These are phyloP conservation scores for Malurus leucopterus DNA, from an alignment of 2,797 vertebrate genomes.

Conservation along the genomic window DNA sequence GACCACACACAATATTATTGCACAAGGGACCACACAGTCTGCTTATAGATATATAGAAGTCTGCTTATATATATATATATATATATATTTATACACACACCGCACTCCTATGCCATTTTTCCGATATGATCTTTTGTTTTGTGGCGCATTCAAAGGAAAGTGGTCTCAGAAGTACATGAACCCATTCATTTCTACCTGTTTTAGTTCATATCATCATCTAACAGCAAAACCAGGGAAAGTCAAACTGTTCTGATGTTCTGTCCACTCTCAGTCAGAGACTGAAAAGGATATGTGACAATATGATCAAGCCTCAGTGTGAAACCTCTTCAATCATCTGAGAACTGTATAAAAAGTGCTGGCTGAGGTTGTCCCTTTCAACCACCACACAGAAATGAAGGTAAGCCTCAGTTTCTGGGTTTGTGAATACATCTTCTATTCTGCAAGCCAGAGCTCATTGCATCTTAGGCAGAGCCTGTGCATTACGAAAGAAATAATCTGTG, in stretches of 20 bases:
- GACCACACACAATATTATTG: neutral
- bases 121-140: neutral
- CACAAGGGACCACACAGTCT: too few species aligned
- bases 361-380: neutral
- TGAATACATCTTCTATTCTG: neutral
- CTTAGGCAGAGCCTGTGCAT: neutral
- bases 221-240: neutral
- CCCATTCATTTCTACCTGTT: neutral
- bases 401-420: neutral
- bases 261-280: neutral
- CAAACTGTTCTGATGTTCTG: neutral
- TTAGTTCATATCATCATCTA: neutral
- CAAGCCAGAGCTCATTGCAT: neutral
- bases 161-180: neutral
- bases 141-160: neutral
- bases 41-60: too few species aligned
- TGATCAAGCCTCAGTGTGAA: neutral
- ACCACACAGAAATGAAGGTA: neutral
- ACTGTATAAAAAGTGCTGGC: neutral
- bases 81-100: rapidly evolving
- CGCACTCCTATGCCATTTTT: neutral
- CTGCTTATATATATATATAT: neutral
- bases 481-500: neutral
- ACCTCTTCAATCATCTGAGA: neutral
- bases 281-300: rapidly evolving